Percentiles rank a stretch among this genome's conserved stretches.
Evolutionary conservation across 1,140 invertebrate species (phyloP).

Genomic region (Leptinotarsa texana): DNA sequence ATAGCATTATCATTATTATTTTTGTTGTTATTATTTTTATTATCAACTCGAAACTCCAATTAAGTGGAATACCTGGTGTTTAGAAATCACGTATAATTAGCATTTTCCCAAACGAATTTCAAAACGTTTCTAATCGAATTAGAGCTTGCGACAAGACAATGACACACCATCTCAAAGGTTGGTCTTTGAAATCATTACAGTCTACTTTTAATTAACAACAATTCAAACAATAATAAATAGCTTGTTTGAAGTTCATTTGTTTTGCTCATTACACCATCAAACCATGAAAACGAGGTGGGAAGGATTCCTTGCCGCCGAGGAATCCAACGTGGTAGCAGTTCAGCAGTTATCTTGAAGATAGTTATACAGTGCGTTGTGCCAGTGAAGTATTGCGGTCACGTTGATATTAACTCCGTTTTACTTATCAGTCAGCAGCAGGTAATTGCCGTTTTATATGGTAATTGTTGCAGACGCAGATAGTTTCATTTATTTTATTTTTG

Average conservation of each 20-base stretch:
- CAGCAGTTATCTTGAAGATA: slow-evolving; percentile 9
- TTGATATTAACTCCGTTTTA: not conserved
- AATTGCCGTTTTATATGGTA: not conserved
- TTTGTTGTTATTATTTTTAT: no score
- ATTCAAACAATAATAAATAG: slow-evolving; percentile 12
- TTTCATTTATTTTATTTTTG: no score
- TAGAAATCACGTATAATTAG: no score
- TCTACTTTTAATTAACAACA: slow-evolving; percentile 11
- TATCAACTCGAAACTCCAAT: no score
- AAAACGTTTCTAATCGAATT: not conserved
- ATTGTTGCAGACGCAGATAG: not conserved
- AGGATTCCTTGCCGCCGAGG: not conserved
- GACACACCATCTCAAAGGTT: slow-evolving; percentile 5
- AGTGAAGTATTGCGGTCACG: not conserved
- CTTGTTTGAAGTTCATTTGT: slow-evolving; percentile 14
- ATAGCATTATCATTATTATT: no score
- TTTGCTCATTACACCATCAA: slow-evolving; percentile 19
- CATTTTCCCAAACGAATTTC: slow-evolving; percentile 3
- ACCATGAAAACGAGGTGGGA: slow-evolving; percentile 16
- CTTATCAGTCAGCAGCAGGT: slow-evolving; percentile 7
- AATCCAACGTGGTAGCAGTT: not conserved
- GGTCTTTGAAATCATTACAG: slow-evolving; percentile 9
- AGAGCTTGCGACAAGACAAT: not conserved
- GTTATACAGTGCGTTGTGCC: slow-evolving; percentile 4
- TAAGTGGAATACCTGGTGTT: no score